Evolutionary conservation across 2,888 invertebrate species (phyloP).

Genomic region (Gymnosoma rotundatum): DNA sequence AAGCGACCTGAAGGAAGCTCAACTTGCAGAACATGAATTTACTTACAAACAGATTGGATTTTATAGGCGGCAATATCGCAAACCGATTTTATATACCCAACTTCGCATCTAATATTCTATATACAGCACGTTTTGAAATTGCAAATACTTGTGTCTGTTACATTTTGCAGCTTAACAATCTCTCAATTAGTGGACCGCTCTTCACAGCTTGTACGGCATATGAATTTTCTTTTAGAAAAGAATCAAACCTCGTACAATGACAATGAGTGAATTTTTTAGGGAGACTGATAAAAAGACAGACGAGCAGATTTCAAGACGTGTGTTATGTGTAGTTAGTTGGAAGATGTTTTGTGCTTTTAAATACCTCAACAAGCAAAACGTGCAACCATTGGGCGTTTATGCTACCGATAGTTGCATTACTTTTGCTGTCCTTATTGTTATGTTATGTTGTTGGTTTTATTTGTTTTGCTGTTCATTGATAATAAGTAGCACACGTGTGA

Average conservation of each 20-base stretch:
- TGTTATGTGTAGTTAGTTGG: conserved; percentile 32
- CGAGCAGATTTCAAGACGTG: neutral
- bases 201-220: too few species aligned
- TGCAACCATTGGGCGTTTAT: conserved; percentile 54
- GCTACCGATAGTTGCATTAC: conserved; percentile 52
- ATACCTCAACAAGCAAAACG: conserved; percentile 58
- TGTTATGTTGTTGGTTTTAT: conserved; percentile 8
- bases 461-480: conserved; percentile 32
- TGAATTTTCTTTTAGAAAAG: too few species aligned
- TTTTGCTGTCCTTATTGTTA: conserved; percentile 22
- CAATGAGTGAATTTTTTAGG: conserved; percentile 22
- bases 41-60: too few species aligned
- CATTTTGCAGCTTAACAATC: too few species aligned
- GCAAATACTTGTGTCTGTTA: too few species aligned
- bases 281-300: neutral
- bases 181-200: too few species aligned
- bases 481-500: conserved; percentile 53
- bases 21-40: too few species aligned
- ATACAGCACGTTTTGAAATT: too few species aligned
- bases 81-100: too few species aligned
- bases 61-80: too few species aligned
- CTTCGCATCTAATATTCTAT: too few species aligned
- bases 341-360: conserved; percentile 20
- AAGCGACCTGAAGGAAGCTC: too few species aligned
- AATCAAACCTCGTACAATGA: neutral